Base-by-base conservation (phyloP, 92 coral and sea anemone species). In the Epizoanthus ramosus region DNA sequence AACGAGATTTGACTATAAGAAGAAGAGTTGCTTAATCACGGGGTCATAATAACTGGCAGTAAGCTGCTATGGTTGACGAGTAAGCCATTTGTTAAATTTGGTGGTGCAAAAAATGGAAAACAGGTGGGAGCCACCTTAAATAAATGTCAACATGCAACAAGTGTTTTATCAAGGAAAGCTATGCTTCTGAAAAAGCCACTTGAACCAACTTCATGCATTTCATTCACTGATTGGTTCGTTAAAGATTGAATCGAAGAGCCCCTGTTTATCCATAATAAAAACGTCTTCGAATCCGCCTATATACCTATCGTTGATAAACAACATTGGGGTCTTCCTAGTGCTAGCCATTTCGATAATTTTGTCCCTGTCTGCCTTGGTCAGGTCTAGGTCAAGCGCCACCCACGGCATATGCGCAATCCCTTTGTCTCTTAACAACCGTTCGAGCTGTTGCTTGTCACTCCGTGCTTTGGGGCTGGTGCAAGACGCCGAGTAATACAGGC, bases 201-300 rank as follows among this genome's bases (percentile, higher is more conserved):
- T 53, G 41, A 57, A 63, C 43, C 43, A 37, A 37, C 43, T 6
- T 37, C 45, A 71, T 33, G 71, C 79, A 22, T 58, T 83, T 12
- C 80, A 64, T 17, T 50, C 54, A 50, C 16, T 50, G 54, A 59
- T 35, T 87, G 79, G 56, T 31, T 82, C 90, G 66, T 85, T 74
- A 21, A 92, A 84, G 23, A 84, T 75, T 8, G 73, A 58, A 65
- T 97, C 99, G 50, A 97, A 90, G 79, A 90, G 76, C 22, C 95
- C 93, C 63, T 89, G 95, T 57, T 84, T 87, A 69, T 97, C 99
- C 98, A 97, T 84, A 19, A 90, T 94, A 21, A 86, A 43, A 66
- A 97, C 85, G 25, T 97, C 99, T 67, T 97, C 98, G 75, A 90
- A 97, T 2, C 92, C 87, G 2, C 98, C 99, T 21, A 97, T 85